Conservation (phyloP, 2,797 vertebrate genomes). For the Lutjanus campechanus region DNA sequence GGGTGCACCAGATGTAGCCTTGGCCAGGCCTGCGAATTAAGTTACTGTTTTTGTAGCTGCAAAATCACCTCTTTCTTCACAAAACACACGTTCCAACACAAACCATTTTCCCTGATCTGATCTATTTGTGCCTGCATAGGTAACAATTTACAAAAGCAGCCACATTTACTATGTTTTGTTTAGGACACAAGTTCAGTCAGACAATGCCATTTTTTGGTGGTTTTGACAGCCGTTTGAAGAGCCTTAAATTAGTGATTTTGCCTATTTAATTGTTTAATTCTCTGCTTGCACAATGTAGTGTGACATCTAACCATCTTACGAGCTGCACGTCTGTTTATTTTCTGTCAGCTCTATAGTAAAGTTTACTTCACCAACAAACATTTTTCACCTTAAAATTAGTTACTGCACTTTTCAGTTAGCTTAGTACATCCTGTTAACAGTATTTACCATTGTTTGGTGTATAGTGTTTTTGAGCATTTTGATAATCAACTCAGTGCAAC, state of each 20-base stretch:
- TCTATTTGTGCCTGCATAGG: not conserved
- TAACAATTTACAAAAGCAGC: constrained; percentile 16
- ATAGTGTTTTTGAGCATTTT: too few species aligned
- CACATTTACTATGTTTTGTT: constrained; percentile 2
- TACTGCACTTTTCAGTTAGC: too few species aligned
- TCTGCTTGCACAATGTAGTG: too few species aligned
- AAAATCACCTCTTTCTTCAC: not conserved
- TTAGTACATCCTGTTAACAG: too few species aligned
- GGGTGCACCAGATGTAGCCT: constrained; percentile 7
- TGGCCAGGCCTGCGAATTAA: constrained; percentile 2
- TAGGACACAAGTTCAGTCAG: not conserved
- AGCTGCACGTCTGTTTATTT: too few species aligned
- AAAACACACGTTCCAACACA: not conserved
- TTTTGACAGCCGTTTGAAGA: not conserved
- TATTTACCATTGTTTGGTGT: too few species aligned
- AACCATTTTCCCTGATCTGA: not conserved
- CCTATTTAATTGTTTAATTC: not conserved
- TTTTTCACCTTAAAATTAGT: too few species aligned
- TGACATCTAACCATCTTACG: too few species aligned
- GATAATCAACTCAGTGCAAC: too few species aligned
- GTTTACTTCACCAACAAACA: not conserved
- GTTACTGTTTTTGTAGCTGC: not conserved
- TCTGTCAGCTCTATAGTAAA: too few species aligned
- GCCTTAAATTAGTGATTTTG: too few species aligned
- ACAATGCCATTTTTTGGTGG: not conserved